A percentile compares a stretch with the other conserved stretches of the same genome.
phyloP scores from a whole-genome alignment of 2,797 vertebrate species.

The Borostomias antarcticus region DNA sequence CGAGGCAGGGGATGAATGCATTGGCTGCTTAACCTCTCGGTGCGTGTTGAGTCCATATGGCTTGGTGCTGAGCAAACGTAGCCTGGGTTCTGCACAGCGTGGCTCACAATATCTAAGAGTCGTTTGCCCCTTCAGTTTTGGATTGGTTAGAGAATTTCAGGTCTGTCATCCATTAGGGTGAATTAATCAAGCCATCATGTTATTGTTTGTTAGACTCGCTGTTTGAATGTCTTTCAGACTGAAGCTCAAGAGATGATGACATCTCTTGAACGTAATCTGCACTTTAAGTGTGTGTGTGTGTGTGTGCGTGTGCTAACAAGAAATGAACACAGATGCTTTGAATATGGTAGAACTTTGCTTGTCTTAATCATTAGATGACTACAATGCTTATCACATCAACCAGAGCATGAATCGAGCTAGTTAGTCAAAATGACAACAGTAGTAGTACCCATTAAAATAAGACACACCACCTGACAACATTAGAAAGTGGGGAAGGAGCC shows the following conservation, averaged over 20 bases:
- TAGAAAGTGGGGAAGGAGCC: conserved; percentile 2
- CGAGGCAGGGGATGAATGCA: conserved; percentile 15
- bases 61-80: conserved; percentile 57
- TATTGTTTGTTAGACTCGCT: not conserved
- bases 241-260: not conserved
- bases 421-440: not conserved
- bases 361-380: too few relatives aligned
- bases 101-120: too few relatives aligned
- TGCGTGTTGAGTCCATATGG: conserved; percentile 51
- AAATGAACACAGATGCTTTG: not conserved
- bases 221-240: not conserved
- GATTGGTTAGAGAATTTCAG: not conserved
- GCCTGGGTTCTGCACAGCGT: conserved; percentile 32
- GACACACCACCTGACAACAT: not conserved
- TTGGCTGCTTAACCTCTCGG: conserved; percentile 52
- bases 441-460: not conserved
- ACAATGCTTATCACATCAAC: not conserved
- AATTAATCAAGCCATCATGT: not conserved
- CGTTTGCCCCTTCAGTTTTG: not conserved
- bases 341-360: not conserved
- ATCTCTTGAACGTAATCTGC: not conserved
- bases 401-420: not conserved
- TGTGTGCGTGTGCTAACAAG: not conserved
- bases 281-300: not conserved
- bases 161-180: not conserved